Evolutionary conservation across 2,888 invertebrate genomes (phyloP).

Genomic region (Lasioglossum lativentre): DNA sequence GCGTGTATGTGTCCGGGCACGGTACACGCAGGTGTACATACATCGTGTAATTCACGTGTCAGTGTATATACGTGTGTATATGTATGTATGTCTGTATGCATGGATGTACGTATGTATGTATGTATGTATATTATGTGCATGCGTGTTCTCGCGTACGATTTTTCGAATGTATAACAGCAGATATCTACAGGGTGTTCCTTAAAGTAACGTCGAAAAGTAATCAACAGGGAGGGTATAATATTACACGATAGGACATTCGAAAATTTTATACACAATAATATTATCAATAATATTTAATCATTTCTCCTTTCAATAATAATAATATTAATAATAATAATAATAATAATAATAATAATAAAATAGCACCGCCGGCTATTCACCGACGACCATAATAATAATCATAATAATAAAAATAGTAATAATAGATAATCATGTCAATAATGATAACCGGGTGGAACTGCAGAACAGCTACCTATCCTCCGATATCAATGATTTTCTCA

Average conservation of each 20-base stretch:
- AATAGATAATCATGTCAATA: conserved; percentile 53
- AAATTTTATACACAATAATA: conserved; percentile 78
- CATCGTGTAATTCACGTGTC: conserved; percentile 35
- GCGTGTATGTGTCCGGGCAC: conserved; percentile 34
- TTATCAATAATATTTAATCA: conserved; percentile 69
- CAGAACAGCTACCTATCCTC: neutral
- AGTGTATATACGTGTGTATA: conserved; percentile 15
- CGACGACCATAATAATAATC: conserved; percentile 64
- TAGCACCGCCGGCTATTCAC: conserved; percentile 57
- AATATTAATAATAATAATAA: conserved; percentile 65
- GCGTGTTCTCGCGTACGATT: conserved; percentile 36
- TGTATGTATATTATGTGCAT: neutral
- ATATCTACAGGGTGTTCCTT: conserved; percentile 79
- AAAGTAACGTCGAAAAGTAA: conserved; percentile 76
- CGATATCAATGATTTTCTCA: neutral
- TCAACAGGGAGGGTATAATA: conserved; percentile 79
- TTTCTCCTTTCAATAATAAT: conserved; percentile 53
- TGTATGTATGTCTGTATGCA: neutral
- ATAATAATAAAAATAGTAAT: conserved; percentile 63
- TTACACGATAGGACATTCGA: conserved; percentile 78
- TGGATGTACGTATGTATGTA: conserved; percentile 5
- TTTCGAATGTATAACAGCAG: conserved; percentile 76
- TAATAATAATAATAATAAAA: conserved; percentile 69
- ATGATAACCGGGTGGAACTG: conserved; percentile 24
- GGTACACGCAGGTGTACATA: conserved; percentile 28